A percentile compares a stretch with the other conserved stretches of the same genome.
These are phyloP conservation scores for Meganola albula DNA, from an alignment of 2,888 invertebrate genomes.

Conservation along the genomic window DNA sequence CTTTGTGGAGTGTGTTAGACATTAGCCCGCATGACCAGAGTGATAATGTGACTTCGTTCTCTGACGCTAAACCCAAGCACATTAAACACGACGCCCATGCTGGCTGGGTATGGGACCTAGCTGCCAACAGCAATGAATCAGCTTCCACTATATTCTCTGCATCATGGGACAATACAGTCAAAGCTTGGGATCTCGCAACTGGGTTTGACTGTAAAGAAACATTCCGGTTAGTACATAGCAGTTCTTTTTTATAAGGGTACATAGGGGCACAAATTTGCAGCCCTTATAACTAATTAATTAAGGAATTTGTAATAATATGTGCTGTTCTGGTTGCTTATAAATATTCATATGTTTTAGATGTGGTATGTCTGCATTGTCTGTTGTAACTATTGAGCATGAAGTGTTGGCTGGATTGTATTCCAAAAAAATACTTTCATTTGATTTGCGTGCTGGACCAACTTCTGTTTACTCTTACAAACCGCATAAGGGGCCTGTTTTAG, in stretches of 20 bases:
- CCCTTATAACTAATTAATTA: too few relatives aligned
- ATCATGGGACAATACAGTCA: slow-evolving; percentile 79
- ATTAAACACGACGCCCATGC: slow-evolving; percentile 71
- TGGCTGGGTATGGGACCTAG: slow-evolving; percentile 81
- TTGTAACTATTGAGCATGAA: slow-evolving; percentile 61
- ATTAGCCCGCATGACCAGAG: slow-evolving; percentile 40
- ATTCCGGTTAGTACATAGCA: slow-evolving; percentile 69
- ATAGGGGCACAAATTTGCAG: too few relatives aligned
- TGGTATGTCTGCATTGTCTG: slow-evolving; percentile 73
- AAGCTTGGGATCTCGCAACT: slow-evolving; percentile 72
- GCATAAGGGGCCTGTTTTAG: slow-evolving; percentile 74
- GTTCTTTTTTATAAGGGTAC: too few relatives aligned
- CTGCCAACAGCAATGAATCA: slow-evolving; percentile 54
- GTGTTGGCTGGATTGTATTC: slow-evolving; percentile 76
- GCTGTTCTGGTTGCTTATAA: too few relatives aligned
- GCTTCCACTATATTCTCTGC: slow-evolving; percentile 75
- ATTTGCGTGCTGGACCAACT: slow-evolving; percentile 58
- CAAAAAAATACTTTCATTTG: slow-evolving; percentile 74
- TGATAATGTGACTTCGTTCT: slow-evolving; percentile 37
- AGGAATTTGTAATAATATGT: too few relatives aligned
- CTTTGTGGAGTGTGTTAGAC: slow-evolving; percentile 67
- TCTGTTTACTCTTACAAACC: slow-evolving; percentile 63
- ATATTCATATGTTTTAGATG: slow-evolving; percentile 51
- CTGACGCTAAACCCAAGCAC: slow-evolving; percentile 46
- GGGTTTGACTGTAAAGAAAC: slow-evolving; percentile 63